Evolutionary conservation across 2,113 vertebrate species (phyloP), one percentile per base, ranked within the genome.

Genomic region (Python bivittatus): DNA sequence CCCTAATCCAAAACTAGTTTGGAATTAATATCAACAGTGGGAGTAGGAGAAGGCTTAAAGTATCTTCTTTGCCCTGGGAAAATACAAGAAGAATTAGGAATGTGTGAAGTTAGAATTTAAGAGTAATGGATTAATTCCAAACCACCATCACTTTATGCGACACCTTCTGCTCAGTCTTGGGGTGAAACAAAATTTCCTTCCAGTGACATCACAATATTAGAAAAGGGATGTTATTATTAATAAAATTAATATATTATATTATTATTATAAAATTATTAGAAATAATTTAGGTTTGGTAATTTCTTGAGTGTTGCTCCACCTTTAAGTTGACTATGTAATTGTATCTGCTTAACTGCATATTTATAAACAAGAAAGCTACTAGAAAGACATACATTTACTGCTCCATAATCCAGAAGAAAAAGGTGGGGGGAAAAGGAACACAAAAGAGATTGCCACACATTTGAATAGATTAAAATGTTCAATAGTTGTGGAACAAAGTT

Each of bases 401-500:
- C n/a, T 64, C 27, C 25, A 15, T 48, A 44, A 52, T 64, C 88
- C 58, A 52, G 48, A 64, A 52, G 25, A 44, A 61, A 52, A 38
- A 29, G 13, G 12, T 42, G 25, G 12, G 38, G 38, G 25, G 61
- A 89, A 29, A 7, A 22, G 42, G 15, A 89, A n/a, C 15, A 89
- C 20, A 33, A 72, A 72, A 5, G 15, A 89, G 12, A 29, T 17
- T 52, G 52, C 6, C 29, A 54, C n/a, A 87, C 56, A 33, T 57
- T n/a, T 56, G 17, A 86, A 86, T 33, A 54, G 29, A 56, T n/a
- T 86, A 27, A 56, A 52, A 92, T 1, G 0, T 86, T 94, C 90
- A 92, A 94, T 94, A 92, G 95, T 93, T 94, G 91, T 88, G 58
- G 93, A 61, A 95, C 93, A 95, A 92, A 0, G 0, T 92, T 88